Conservation (phyloP, 2,113 vertebrate genomes). For the Ellobius talpinus region DNA sequence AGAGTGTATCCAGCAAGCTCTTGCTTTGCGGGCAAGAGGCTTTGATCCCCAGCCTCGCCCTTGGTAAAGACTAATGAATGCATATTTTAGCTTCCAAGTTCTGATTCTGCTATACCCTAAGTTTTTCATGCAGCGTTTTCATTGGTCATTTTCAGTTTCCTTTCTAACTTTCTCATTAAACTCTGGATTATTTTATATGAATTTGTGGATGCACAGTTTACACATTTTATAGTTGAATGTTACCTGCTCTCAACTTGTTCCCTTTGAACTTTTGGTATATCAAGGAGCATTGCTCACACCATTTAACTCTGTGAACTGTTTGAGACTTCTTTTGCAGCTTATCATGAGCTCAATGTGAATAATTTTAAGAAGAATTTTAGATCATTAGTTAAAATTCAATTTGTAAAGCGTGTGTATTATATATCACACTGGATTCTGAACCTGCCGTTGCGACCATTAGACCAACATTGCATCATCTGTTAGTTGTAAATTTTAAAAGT, state of each 20-base stretch:
- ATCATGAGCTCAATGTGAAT: background rate
- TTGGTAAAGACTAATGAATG: background rate
- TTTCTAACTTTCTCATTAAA: background rate
- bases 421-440: constrained; percentile 16
- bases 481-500: background rate
- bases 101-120: constrained; percentile 20
- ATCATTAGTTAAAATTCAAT: constrained; percentile 16
- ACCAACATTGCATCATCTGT: background rate
- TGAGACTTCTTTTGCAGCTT: background rate
- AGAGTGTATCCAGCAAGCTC: background rate
- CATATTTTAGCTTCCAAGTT: background rate
- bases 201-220: background rate
- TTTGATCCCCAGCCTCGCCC: background rate
- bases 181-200: background rate
- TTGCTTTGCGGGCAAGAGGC: background rate
- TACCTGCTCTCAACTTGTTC: background rate
- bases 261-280: background rate
- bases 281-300: background rate
- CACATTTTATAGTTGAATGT: background rate
- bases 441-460: background rate
- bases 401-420: background rate
- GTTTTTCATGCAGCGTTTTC: background rate
- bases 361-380: background rate
- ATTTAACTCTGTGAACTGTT: constrained; percentile 35
- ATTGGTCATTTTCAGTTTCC: constrained; percentile 7